phyloP scores from a whole-genome alignment of 2,888 invertebrate genomes.

The Orgyia antiqua region DNA sequence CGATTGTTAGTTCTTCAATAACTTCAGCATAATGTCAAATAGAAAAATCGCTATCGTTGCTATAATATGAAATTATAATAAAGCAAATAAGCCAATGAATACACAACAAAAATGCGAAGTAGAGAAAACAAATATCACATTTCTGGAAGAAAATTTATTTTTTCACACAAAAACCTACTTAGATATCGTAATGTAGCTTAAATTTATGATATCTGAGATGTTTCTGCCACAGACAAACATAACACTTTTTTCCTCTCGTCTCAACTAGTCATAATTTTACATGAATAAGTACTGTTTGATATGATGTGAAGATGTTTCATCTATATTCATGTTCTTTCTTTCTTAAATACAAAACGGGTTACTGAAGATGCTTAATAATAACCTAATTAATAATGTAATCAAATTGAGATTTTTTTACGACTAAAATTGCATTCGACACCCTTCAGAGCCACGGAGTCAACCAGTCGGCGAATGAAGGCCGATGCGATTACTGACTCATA shows the following conservation, averaged over 20 bases:
- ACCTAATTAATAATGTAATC: no score
- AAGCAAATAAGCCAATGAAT: no score
- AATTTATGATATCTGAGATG: slow-evolving; percentile 23
- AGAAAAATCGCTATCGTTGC: no score
- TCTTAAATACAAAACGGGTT: slow-evolving; percentile 39
- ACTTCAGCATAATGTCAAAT: no score
- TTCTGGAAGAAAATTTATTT: slow-evolving; percentile 8
- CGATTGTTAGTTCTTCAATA: no score
- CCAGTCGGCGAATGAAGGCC: slow-evolving; percentile 47
- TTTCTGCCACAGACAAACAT: slow-evolving; percentile 13
- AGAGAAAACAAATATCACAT: no score
- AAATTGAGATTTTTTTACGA: no score
- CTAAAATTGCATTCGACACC: no score
- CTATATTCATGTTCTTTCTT: slow-evolving; percentile 42
- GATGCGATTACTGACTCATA: slow-evolving; percentile 68
- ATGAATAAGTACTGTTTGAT: slow-evolving; percentile 32
- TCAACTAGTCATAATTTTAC: slow-evolving; percentile 39
- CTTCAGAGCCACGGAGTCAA: slow-evolving; percentile 31
- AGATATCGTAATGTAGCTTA: slow-evolving; percentile 9
- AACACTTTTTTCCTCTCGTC: slow-evolving; percentile 28
- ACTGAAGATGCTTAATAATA: no score
- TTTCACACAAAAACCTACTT: slow-evolving; percentile 8
- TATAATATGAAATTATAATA: no score
- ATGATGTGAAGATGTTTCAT: slow-evolving; percentile 47
- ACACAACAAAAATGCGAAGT: no score